Evolutionary conservation across 2,113 vertebrate species (phyloP).

Genomic region (Burhinus oedicnemus): DNA sequence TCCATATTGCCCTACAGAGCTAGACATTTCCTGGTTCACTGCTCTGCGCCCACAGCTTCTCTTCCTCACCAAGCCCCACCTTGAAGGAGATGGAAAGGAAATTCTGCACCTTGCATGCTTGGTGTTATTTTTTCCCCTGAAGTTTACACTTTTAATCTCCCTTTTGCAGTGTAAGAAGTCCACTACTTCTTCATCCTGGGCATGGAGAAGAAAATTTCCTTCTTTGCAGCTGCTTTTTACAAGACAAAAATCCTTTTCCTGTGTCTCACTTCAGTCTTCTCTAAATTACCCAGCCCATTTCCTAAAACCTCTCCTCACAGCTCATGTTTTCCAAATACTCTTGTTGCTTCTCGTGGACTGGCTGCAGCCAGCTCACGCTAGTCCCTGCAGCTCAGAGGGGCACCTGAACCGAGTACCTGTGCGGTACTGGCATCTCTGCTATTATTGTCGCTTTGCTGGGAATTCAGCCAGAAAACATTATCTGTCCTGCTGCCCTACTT

Average conservation of each 20-base stretch:
- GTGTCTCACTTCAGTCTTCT: not conserved
- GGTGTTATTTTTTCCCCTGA: not conserved
- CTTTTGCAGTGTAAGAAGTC: not conserved
- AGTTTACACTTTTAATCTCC: not conserved
- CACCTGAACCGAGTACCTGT: rapidly evolving
- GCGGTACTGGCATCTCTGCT: not conserved
- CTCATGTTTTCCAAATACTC: not conserved
- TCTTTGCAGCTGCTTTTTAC: not conserved
- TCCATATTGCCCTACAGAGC: not conserved
- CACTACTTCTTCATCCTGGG: not conserved
- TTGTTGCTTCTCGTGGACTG: not conserved
- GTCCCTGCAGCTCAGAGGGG: not conserved
- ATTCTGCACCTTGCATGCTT: not conserved
- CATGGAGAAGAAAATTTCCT: not conserved
- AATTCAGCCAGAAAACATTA: not conserved
- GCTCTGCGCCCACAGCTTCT: not conserved
- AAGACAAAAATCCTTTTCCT: not conserved
- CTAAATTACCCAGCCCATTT: not conserved
- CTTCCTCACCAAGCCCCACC: not conserved
- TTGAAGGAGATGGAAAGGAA: not conserved
- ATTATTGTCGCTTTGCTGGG: not conserved
- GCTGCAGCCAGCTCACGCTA: not conserved
- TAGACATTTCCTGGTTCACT: not conserved
- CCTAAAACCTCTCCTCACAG: not conserved
- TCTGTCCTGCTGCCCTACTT: not conserved